Base-by-base conservation (phyloP, 1,140 invertebrate species). In the Pararge aegeria region DNA sequence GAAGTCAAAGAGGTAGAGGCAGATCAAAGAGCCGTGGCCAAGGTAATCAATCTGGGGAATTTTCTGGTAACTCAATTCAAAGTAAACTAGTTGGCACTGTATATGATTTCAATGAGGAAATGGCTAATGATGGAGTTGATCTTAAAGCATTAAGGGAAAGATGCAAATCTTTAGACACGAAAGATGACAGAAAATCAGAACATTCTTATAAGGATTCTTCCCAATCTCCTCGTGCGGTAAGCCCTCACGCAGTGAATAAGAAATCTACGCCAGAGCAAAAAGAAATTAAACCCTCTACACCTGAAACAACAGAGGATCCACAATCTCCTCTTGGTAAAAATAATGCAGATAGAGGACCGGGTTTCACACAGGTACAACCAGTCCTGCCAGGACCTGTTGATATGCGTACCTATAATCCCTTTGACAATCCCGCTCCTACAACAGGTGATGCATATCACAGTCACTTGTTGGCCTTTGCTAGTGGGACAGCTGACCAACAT, bases 41-140 rank as follows among this genome's bases (percentile, higher is more conserved):
- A 72, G 81, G 54, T 60, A 84, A 68, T 54, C 50, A 67, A 20
- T 42, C 75, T 77, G 76, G 64, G 73, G 89, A 84, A 72, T 91
- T 77, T 42, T 77, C 72, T 51, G 84, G 66, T 15, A 90, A 73
- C 55, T 91, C 67, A 90, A 94, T 94, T 38, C 93, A 94, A 53
- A 95, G 93, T 72, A 96, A 96, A 82, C 90, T 97, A 19, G 93
- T 94, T 2, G 96, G 96, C 1, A 97, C 96, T 0, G 96, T 97
- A 0, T 97, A 97, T 67, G 95, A 97, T 78, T 96, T 95, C 57
- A 95, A 97, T 63, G 96, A 97, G 66, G 96, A 97, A 66, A 93
- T 94, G 6, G 93, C 93, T 6, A 95, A 94, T 57, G 93, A 94
- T 21, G 94, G 96, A 54, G 94, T 95, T 59, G 95, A 97, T 87